Conservation (phyloP, 1,140 invertebrate species). For the Phortica variegata region DNA sequence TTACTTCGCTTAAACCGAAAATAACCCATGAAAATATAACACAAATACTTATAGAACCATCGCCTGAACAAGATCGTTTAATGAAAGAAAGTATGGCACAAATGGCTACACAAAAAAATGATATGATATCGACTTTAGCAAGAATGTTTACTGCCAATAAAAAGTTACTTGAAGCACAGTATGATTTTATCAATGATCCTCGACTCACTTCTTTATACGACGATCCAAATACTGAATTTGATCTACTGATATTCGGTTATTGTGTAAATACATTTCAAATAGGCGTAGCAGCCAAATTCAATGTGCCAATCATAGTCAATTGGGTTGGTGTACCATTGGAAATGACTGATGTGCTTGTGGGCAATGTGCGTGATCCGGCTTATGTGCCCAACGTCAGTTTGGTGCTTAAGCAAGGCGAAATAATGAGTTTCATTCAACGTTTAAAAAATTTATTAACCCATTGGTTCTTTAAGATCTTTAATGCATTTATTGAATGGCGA, state of each 20-base stretch:
- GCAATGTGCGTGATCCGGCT: slow-evolving; percentile 21
- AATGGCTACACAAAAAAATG: slow-evolving; percentile 5
- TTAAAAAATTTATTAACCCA: slow-evolving; percentile 13
- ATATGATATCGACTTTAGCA: neutral
- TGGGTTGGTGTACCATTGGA: slow-evolving; percentile 21
- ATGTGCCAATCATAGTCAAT: slow-evolving; percentile 20
- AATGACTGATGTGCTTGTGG: slow-evolving; percentile 14
- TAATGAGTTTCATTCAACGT: slow-evolving; percentile 15
- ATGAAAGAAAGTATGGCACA: slow-evolving; percentile 6
- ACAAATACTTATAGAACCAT: slow-evolving; percentile 10
- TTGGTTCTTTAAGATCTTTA: slow-evolving; percentile 1
- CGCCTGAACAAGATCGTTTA: neutral
- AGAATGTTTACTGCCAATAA: neutral
- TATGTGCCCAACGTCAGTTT: slow-evolving; percentile 24
- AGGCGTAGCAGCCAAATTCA: slow-evolving; percentile 29
- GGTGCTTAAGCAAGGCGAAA: neutral
- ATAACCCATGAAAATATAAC: slow-evolving; percentile 25
- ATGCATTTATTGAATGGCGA: neutral
- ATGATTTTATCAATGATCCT: slow-evolving; percentile 14
- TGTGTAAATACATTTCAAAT: slow-evolving; percentile 26
- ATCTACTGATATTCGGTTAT: slow-evolving; percentile 25
- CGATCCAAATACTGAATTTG: slow-evolving; percentile 17
- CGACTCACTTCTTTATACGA: slow-evolving; percentile 18
- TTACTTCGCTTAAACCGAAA: slow-evolving; percentile 15
- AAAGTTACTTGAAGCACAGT: slow-evolving; percentile 12